Evolutionary conservation across 2,113 vertebrate species (phyloP).

Genomic region (Hassar affinis): DNA sequence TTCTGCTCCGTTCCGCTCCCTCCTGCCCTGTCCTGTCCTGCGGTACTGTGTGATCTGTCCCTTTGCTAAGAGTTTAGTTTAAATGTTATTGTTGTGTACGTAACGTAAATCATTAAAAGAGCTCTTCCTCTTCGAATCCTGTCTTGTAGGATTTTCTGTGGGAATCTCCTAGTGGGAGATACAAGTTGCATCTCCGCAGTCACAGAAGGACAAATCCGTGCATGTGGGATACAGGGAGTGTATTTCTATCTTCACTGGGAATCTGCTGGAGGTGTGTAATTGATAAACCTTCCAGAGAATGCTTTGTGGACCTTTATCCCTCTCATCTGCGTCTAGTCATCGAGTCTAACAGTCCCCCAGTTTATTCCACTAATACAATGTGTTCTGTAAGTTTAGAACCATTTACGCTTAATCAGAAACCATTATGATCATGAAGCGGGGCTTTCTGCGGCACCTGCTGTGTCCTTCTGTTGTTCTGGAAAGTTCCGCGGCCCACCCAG

Average conservation of each 20-base stretch:
- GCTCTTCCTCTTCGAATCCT: background rate
- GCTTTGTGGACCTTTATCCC: background rate
- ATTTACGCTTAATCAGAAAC: background rate
- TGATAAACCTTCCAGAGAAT: background rate
- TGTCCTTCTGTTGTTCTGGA: constrained; percentile 20
- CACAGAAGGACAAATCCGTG: background rate
- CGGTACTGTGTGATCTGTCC: background rate
- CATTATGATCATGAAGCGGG: no score
- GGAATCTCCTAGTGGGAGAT: background rate
- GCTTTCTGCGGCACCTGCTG: background rate
- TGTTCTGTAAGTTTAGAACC: no score
- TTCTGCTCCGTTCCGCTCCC: no score
- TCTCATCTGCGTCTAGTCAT: no score
- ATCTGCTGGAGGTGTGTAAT: background rate
- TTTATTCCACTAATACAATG: no score
- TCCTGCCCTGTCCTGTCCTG: no score
- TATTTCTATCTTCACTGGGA: background rate
- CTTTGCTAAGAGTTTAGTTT: background rate
- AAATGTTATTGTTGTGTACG: background rate
- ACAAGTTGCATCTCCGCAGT: background rate
- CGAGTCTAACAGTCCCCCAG: no score
- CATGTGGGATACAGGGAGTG: background rate
- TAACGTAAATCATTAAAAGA: background rate
- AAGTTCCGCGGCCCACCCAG: constrained; percentile 9
- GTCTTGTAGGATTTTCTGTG: background rate